These are phyloP conservation scores for Cephalopachus bancanus DNA, from an alignment of 2,797 vertebrate species.

Conservation along the genomic window DNA sequence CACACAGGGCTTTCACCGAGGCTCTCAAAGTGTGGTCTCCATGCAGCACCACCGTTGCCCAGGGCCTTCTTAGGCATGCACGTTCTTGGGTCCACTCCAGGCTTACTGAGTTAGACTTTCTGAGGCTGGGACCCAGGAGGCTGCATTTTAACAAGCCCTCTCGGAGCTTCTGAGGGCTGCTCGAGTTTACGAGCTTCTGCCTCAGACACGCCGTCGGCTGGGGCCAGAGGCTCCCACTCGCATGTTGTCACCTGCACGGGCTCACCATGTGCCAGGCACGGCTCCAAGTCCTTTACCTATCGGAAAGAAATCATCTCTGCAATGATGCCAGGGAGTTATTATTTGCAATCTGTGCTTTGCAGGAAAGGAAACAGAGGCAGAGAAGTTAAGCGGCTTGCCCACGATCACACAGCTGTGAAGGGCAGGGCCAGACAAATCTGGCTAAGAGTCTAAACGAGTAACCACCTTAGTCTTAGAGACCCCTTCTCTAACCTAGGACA, in stretches of 20 bases:
- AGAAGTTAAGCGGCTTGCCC: not conserved
- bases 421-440: not conserved
- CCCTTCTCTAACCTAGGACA: not conserved
- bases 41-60: not conserved
- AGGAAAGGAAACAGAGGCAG: constrained; percentile 44
- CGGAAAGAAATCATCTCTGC: not conserved
- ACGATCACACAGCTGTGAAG: not conserved
- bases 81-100: not conserved
- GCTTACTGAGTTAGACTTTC: not conserved
- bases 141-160: not conserved
- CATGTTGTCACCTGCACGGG: not conserved
- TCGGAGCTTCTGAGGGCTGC: not conserved
- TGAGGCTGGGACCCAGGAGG: not conserved
- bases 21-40: not conserved
- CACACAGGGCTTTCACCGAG: not conserved
- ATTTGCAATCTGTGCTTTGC: not conserved
- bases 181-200: not conserved
- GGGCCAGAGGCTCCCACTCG: not conserved
- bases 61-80: not conserved
- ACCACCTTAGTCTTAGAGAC: not conserved
- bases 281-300: not conserved
- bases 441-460: not conserved
- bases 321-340: not conserved
- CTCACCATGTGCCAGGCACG: not conserved
- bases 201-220: not conserved